Evolutionary conservation across 1,140 invertebrate species (phyloP), one percentile per base, ranked within the genome.

Genomic region (Drosophila pachea): DNA sequence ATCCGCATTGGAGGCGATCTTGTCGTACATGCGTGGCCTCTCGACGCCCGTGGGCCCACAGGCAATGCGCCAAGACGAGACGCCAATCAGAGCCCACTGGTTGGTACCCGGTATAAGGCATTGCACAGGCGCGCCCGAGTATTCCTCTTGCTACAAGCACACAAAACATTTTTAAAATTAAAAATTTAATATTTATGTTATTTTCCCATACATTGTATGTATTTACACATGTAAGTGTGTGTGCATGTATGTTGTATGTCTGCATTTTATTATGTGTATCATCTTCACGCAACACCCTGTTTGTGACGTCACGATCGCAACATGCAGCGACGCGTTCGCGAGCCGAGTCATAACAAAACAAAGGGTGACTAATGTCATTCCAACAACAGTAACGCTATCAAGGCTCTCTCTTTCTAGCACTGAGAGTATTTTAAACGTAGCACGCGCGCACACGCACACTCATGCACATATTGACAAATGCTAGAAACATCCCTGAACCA

Each of bases 41-140:
- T 94, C 94, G 16, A 93, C 90, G n/a, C 94, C 94, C 32, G 92
- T 92, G 31, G 90, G 89, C 0, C 91, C 91, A 74, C 95, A 96
- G 1, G 94, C 95, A 73, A 96, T 96, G 49, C 95, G 91, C 95
- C 95, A 96, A 63, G 94, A 95, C 43, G 94, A 93, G 2, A 96
- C 92, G 0, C 95, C 95, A 2, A 92, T 88, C 4, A 96, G 84
- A 0, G 93, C 93, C 95, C 95, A 96, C 71, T 90, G 91, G 42
- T 92, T 92, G 16, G 91, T 91, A 49, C 92, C 92, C 0, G 92
- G 88, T 56, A 93, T 91, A 4, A 94, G 90, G 73, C 95, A 96
- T 66, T 95, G 91, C 91, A 96, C 93, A 5, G 95, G 94, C 91
- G 94, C 95, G 7, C 95, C 95, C n/a, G 95, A 94, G 74, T 94